phyloP scores from a whole-genome alignment of 2,888 invertebrate species.

The Phortica magna region DNA sequence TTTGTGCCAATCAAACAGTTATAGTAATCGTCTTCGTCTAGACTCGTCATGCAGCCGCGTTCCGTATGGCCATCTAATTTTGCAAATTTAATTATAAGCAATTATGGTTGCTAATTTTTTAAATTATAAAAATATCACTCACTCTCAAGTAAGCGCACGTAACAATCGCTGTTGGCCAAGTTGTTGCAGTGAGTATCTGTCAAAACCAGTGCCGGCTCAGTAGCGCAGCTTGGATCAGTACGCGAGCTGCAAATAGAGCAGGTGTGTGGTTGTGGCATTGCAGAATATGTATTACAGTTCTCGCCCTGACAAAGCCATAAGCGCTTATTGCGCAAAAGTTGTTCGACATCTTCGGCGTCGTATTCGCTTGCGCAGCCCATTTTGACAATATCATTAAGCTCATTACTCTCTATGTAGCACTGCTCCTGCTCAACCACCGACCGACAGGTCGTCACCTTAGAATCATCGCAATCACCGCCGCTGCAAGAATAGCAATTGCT shows the following conservation, averaged over 20 bases:
- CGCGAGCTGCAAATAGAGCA: constrained; percentile 68
- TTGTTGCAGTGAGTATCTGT: constrained; percentile 54
- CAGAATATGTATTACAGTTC: constrained; percentile 66
- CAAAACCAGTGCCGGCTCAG: constrained; percentile 45
- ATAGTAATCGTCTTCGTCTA: constrained; percentile 61
- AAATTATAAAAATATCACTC: constrained; percentile 28
- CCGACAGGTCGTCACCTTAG: constrained; percentile 56
- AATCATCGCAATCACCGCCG: constrained; percentile 61
- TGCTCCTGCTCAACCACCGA: constrained; percentile 59
- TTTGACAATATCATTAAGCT: constrained; percentile 48
- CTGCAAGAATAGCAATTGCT: constrained; percentile 65
- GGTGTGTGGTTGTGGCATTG: constrained; percentile 50
- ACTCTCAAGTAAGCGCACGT: constrained; percentile 60
- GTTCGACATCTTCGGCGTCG: constrained; percentile 55
- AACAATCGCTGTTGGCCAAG: constrained; percentile 63
- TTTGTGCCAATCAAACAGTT: constrained; percentile 57
- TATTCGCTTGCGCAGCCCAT: constrained; percentile 70
- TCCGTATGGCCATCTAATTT: constrained; percentile 67
- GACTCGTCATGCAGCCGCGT: constrained; percentile 66
- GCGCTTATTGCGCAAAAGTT: constrained; percentile 54
- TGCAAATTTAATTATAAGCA: neutral
- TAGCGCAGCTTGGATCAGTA: constrained; percentile 63
- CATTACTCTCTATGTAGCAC: constrained; percentile 66
- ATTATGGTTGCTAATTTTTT: neutral
- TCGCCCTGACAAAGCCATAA: constrained; percentile 67